Evolutionary conservation across 53 echinoderm and acorn worm species (phyloP), one percentile per base, ranked within the genome.

Genomic region (Apostichopus leukothele): DNA sequence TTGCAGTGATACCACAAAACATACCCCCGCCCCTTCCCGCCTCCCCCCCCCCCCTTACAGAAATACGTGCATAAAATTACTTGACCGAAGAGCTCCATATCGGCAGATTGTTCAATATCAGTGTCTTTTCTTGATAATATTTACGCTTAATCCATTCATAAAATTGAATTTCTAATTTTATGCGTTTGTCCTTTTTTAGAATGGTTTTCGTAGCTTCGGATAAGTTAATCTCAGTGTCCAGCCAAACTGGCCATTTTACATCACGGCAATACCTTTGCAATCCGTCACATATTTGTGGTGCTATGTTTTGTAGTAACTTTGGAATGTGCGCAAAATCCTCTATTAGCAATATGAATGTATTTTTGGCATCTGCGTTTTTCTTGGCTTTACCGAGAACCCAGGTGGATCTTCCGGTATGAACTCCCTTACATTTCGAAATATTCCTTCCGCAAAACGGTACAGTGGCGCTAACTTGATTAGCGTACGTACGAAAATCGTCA

Each of bases 381-480:
- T 6, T 63, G 1, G 85, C 85, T 6, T 26, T 8, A 16, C 22
- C 11, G 61, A 85, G 50, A 13, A 85, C 68, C 39, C 51, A 12
- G 0, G 0, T 14, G 13, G 85, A 60, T 50, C 61, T 85, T 0
- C 0, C 67, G 4, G 25, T 8, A 85, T 85, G 85, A 67, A 85
- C 85, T 60, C 85, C 85, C 14, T 6, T 50, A 8, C 85, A 85
- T 12, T 25, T 85, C 23, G 61, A 68, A 5, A 25, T 16, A 50
- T 60, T 85, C 85, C 67, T 9, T 7, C 85, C 85, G 26, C 85
- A 85, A 25, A 85, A 85, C 25, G 68, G 50, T 5, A 66, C 85
- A 10, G 66, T 60, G 50, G 67, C 85, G 50, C 85, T 85, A 9
- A 85, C 67, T 22, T 67, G 22, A 50, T 85, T 85, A 22, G 85